Conservation (phyloP, 2,797 vertebrate genomes). For the Balearica regulorum region DNA sequence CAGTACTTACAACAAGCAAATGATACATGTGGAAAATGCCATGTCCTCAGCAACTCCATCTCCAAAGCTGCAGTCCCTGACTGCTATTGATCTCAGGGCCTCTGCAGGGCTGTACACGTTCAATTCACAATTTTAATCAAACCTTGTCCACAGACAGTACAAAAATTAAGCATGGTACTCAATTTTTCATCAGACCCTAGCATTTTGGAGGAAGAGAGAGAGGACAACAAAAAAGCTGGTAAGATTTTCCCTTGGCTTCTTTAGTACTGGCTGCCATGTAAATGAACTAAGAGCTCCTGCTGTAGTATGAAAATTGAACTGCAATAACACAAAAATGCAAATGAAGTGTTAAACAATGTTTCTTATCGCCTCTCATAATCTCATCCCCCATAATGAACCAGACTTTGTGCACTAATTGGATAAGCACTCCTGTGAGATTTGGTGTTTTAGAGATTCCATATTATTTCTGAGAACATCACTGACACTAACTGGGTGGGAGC, state of each 20-base stretch:
- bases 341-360: too few relatives aligned
- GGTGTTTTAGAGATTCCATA: too few relatives aligned
- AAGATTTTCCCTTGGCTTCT: background rate
- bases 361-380: too few relatives aligned
- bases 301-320: too few relatives aligned
- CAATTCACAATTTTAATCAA: background rate
- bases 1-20: background rate
- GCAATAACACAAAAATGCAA: too few relatives aligned
- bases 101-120: background rate
- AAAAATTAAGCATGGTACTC: background rate
- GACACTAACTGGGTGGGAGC: too few relatives aligned
- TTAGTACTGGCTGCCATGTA: too few relatives aligned
- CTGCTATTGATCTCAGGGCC: background rate
- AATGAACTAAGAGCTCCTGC: too few relatives aligned
- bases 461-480: too few relatives aligned
- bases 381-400: too few relatives aligned
- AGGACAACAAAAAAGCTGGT: background rate
- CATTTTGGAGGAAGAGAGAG: background rate
- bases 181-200: background rate
- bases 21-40: background rate
- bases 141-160: background rate
- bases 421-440: too few relatives aligned
- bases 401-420: too few relatives aligned
- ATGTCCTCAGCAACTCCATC: background rate
- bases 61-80: background rate